phyloP scores from a whole-genome alignment of 2,113 vertebrate species.

The Protobothrops mucrosquamatus region DNA sequence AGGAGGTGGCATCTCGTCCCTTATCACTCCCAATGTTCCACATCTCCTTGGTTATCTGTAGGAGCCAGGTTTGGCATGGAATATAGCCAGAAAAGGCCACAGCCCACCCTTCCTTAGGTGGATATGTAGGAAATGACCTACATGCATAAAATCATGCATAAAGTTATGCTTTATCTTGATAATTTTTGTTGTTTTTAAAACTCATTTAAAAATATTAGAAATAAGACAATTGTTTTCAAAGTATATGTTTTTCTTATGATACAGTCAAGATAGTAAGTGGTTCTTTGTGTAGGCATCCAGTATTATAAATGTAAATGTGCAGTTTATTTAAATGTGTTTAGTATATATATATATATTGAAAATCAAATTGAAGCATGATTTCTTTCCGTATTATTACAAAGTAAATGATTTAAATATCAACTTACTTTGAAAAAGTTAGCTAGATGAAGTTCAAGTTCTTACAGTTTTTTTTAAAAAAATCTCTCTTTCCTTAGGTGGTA shows the following conservation, averaged over 20 bases:
- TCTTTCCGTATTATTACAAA: not conserved
- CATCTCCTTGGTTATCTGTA: not conserved
- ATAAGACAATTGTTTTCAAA: not conserved
- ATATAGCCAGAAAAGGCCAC: not conserved
- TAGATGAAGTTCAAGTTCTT: not conserved
- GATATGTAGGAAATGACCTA: not conserved
- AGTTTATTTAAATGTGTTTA: not conserved
- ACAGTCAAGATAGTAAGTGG: not conserved
- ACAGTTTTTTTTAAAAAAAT: not conserved
- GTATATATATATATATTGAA: not conserved
- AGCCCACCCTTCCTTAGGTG: not conserved
- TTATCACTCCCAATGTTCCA: not conserved
- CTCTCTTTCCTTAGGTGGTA: conserved; percentile 78
- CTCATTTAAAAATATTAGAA: not conserved
- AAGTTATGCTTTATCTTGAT: not conserved
- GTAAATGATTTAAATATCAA: not conserved
- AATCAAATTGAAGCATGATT: not conserved
- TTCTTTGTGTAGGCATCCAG: not conserved
- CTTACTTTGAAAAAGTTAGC: not conserved
- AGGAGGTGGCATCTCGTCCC: not conserved
- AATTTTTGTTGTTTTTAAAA: not conserved
- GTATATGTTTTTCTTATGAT: not conserved
- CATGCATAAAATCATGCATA: not conserved
- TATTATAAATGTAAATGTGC: not conserved
- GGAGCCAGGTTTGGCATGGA: not conserved